phyloP scores from a whole-genome alignment of 2,113 vertebrate genomes.

The Progne subis region DNA sequence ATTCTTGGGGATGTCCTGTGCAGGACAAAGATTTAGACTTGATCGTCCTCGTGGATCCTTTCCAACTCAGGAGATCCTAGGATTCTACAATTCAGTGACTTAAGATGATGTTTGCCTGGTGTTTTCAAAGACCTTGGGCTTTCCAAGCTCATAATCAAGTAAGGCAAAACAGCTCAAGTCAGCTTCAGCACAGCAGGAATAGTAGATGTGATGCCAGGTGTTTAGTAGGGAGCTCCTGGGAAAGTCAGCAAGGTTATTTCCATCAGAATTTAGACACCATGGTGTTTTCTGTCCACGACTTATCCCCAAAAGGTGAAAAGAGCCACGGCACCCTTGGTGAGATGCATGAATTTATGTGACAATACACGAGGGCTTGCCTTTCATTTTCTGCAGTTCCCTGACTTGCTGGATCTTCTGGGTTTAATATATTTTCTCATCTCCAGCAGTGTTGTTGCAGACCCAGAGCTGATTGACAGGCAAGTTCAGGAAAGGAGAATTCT shows the following conservation, averaged over 20 bases:
- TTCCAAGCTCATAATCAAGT: rapidly evolving
- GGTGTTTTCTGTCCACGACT: neutral
- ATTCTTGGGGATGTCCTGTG: neutral
- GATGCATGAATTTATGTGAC: neutral
- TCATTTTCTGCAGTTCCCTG: neutral
- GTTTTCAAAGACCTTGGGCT: neutral
- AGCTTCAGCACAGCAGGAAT: neutral
- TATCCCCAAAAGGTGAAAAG: neutral
- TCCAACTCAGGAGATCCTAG: neutral
- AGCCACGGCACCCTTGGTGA: rapidly evolving
- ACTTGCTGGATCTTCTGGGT: neutral
- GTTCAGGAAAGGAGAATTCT: neutral
- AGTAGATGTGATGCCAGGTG: neutral
- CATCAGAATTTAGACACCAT: neutral
- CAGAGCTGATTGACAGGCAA: neutral
- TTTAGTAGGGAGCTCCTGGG: neutral
- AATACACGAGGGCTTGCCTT: neutral
- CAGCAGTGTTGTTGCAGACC: neutral
- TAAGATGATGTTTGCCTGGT: neutral
- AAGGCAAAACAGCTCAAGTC: neutral
- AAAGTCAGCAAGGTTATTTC: neutral
- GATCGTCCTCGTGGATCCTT: neutral
- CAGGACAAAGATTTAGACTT: neutral
- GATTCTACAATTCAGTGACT: neutral
- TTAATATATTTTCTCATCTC: neutral